Percentiles rank a stretch among this genome's conserved stretches.
phyloP scores from a whole-genome alignment of 2,113 vertebrate genomes.

The Sitta europaea region DNA sequence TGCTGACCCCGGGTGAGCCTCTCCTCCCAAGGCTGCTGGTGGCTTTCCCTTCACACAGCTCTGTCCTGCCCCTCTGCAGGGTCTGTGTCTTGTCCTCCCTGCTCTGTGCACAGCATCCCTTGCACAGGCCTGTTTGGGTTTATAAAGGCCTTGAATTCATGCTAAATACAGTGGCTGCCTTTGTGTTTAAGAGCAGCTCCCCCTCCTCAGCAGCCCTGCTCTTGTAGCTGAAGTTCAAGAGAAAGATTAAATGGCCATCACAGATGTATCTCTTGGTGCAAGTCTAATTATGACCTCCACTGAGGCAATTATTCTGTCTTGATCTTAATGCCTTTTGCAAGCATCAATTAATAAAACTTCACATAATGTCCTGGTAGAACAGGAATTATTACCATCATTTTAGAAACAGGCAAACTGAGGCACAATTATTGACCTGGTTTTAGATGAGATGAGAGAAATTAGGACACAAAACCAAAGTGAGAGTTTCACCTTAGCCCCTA shows the following conservation, averaged over 20 bases:
- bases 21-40: not conserved
- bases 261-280: not conserved
- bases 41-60: not conserved
- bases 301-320: constrained; percentile 25
- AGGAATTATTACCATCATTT: constrained; percentile 1
- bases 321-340: constrained; percentile 20
- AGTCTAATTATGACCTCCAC: constrained; percentile 30
- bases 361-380: constrained; percentile 6
- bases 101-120: not conserved
- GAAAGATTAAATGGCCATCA: not conserved
- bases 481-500: not conserved
- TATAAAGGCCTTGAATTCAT: not conserved
- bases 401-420: constrained; percentile 32
- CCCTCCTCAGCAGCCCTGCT: not conserved
- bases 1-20: not conserved
- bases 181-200: not conserved
- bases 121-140: not conserved
- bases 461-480: not conserved
- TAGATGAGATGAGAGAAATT: not conserved
- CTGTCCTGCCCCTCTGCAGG: not conserved
- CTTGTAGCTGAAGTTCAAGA: not conserved
- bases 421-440: constrained; percentile 37
- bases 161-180: not conserved
- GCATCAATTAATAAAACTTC: constrained; percentile 41
- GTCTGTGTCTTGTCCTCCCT: not conserved